A percentile compares a stretch with the other conserved stretches of the same genome.
Evolutionary conservation across 2,797 vertebrate genomes (phyloP).

Genomic region (Rachycentron canadum): DNA sequence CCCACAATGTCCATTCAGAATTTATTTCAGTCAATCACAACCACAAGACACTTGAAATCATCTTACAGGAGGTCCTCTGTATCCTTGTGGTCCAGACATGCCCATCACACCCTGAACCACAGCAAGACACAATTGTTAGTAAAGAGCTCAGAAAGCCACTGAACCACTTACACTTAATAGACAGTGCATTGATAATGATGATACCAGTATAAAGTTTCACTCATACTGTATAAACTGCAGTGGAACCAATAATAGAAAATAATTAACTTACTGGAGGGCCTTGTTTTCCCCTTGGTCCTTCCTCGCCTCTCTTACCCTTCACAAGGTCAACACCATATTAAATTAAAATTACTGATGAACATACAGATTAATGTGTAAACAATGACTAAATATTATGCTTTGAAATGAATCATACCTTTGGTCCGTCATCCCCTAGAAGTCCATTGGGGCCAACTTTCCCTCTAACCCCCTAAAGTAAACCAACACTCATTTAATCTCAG

Average conservation of each 20-base stretch:
- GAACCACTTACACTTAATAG: not conserved
- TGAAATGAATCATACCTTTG: slow-evolving; percentile 71
- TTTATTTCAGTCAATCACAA: not conserved
- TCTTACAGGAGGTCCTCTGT: slow-evolving; percentile 81
- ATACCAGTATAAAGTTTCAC: not conserved
- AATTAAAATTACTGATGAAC: not conserved
- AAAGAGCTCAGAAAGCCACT: not conserved
- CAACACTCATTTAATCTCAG: slow-evolving; percentile 17
- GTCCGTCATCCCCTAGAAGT: slow-evolving; percentile 67
- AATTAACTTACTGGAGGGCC: slow-evolving; percentile 77
- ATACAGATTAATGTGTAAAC: not conserved
- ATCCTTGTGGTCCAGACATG: slow-evolving; percentile 76
- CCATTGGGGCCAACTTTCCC: slow-evolving; percentile 75
- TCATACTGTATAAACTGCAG: not conserved
- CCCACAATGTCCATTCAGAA: not conserved
- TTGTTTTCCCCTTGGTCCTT: slow-evolving; percentile 75
- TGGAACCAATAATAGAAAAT: not conserved
- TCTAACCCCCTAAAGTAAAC: slow-evolving; percentile 78
- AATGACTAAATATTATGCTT: not conserved
- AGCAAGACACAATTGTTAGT: not conserved
- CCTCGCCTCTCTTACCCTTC: slow-evolving; percentile 80
- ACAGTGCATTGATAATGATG: not conserved
- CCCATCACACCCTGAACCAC: slow-evolving; percentile 79
- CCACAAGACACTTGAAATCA: not conserved
- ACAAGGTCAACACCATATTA: not conserved